These are phyloP conservation scores for Temnothorax ravouxi DNA, from an alignment of 2,888 invertebrate genomes.

Conservation along the genomic window DNA sequence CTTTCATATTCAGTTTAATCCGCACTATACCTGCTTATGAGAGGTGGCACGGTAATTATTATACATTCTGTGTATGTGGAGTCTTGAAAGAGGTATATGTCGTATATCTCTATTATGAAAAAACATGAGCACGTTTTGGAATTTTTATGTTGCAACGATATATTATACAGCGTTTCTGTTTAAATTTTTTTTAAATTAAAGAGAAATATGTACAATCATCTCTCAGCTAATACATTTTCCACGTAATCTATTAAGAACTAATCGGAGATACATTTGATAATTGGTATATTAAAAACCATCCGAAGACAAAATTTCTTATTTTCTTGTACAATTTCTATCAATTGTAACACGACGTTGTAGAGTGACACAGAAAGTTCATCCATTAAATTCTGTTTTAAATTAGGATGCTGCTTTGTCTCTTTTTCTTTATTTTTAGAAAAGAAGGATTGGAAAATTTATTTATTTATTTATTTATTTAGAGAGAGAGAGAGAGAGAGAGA, in stretches of 20 bases:
- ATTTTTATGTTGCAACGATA: not conserved
- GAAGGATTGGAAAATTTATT: not conserved
- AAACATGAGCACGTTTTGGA: not conserved
- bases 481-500: not conserved
- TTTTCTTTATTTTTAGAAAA: not conserved
- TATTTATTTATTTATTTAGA: no score
- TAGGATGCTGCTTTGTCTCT: not conserved
- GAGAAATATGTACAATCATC: not conserved
- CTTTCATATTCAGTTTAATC: no score
- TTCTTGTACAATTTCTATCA: not conserved
- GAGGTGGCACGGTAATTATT: no score
- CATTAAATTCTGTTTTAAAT: not conserved
- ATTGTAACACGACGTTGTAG: not conserved
- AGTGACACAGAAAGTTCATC: not conserved
- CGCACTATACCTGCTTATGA: no score
- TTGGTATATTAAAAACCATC: not conserved
- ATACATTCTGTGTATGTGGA: no score
- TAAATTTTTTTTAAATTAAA: not conserved
- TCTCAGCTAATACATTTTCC: not conserved
- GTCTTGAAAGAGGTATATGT: not conserved
- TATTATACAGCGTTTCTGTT: not conserved
- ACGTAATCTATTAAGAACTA: no score
- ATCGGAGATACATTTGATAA: no score
- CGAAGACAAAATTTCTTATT: not conserved
- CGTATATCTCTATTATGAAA: not conserved